Evolutionary conservation across 1,140 invertebrate genomes (phyloP).

Genomic region (Cylas formicarius): DNA sequence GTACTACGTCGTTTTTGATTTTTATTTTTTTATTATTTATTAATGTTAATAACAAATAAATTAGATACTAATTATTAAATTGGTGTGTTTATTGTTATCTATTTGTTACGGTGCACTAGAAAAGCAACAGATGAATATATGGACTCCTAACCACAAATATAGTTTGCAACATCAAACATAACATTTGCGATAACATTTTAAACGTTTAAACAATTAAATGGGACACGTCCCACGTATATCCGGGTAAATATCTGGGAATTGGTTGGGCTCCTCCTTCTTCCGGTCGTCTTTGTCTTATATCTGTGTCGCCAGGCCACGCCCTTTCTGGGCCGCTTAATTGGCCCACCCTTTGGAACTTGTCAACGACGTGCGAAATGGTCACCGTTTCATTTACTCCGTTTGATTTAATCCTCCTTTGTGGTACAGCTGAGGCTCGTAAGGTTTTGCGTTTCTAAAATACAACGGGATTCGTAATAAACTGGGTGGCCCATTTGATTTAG

Average conservation of each 20-base stretch:
- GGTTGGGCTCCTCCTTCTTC: slow-evolving; percentile 42
- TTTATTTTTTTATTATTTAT: too few relatives aligned
- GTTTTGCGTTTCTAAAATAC: slow-evolving; percentile 70
- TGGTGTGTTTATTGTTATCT: too few relatives aligned
- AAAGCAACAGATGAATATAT: too few relatives aligned
- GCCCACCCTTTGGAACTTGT: slow-evolving; percentile 47
- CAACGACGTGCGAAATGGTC: slow-evolving; percentile 69
- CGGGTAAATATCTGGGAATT: slow-evolving; percentile 54
- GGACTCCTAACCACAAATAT: too few relatives aligned
- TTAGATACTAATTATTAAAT: too few relatives aligned
- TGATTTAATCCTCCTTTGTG: slow-evolving; percentile 67
- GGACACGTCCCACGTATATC: slow-evolving; percentile 59
- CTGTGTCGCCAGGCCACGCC: slow-evolving; percentile 55
- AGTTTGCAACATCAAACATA: too few relatives aligned
- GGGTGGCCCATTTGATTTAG: too few relatives aligned
- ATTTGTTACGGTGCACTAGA: too few relatives aligned
- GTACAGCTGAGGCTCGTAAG: slow-evolving; percentile 63
- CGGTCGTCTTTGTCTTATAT: slow-evolving; percentile 45
- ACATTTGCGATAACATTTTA: too few relatives aligned
- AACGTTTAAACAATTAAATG: slow-evolving; percentile 59
- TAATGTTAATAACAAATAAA: too few relatives aligned
- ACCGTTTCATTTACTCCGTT: slow-evolving; percentile 72
- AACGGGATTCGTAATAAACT: too few relatives aligned
- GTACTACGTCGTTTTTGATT: too few relatives aligned
- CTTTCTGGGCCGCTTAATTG: slow-evolving; percentile 45